Conservation (phyloP, 2,113 vertebrate genomes). For the Phaethornis superciliosus region DNA sequence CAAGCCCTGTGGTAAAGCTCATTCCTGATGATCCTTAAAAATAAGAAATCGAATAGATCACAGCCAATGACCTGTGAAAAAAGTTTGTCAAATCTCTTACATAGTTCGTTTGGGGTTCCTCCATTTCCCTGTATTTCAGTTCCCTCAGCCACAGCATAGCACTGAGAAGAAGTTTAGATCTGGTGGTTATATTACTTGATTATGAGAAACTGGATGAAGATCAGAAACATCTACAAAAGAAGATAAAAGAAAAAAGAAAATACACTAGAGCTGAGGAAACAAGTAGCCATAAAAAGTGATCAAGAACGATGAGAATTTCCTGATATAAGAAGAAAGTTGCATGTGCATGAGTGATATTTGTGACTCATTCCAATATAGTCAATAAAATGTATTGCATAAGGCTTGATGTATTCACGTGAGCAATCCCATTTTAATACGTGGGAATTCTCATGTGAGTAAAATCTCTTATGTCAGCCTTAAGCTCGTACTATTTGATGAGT, state of each 20-base stretch:
- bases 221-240: not conserved
- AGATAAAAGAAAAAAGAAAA: not conserved
- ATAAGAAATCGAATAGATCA: not conserved
- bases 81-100: not conserved
- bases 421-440: not conserved
- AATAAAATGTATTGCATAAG: not conserved
- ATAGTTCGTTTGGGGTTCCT: not conserved
- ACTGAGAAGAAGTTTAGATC: not conserved
- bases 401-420: not conserved
- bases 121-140: not conserved
- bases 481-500: not conserved
- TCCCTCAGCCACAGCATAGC: not conserved
- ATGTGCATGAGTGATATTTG: not conserved
- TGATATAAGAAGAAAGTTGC: not conserved
- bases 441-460: not conserved
- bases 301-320: not conserved
- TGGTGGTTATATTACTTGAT: not conserved
- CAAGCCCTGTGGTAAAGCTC: not conserved
- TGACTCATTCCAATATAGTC: not conserved
- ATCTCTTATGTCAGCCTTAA: not conserved
- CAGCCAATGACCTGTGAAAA: not conserved
- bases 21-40: not conserved
- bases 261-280: not conserved
- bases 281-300: not conserved
- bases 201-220: not conserved